Percentiles rank a stretch among this genome's conserved stretches.
Conservation (phyloP, 2,113 vertebrate species). For the Camelus dromedarius region DNA sequence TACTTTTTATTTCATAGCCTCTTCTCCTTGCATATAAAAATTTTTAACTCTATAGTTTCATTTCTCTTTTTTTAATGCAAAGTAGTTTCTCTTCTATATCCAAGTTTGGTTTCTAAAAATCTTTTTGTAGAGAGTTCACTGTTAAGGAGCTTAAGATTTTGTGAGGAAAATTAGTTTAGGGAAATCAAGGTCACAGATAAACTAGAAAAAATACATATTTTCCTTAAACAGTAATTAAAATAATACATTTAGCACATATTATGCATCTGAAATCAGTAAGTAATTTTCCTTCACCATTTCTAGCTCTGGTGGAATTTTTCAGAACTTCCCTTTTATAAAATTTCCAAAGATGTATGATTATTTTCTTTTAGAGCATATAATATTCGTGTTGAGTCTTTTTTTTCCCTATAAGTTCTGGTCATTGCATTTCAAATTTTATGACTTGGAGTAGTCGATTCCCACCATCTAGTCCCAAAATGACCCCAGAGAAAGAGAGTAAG, state of each 20-base stretch:
- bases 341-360: not conserved
- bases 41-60: constrained; percentile 46
- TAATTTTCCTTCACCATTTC: constrained; percentile 27
- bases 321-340: constrained; percentile 32
- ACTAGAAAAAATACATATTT: not conserved
- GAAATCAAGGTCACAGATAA: constrained; percentile 43
- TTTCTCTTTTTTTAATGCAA: constrained; percentile 59
- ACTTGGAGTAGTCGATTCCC: not conserved
- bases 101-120: constrained; percentile 43
- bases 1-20: not conserved
- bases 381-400: not conserved
- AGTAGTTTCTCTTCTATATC: not conserved
- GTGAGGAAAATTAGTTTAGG: constrained; percentile 11
- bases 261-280: constrained; percentile 40
- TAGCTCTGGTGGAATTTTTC: constrained; percentile 5
- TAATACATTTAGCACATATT: not conserved
- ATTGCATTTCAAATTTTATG: not conserved
- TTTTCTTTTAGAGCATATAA: constrained; percentile 40
- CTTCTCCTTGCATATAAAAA: not conserved
- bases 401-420: not conserved
- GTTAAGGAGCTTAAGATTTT: constrained; percentile 15
- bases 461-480: not conserved
- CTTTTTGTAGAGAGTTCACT: not conserved
- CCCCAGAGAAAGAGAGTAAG: not conserved
- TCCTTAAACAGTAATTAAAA: constrained; percentile 45